Percentiles rank a stretch among this genome's conserved stretches.
Evolutionary conservation across 2,797 vertebrate species (phyloP).

Genomic region (Catharus ustulatus): DNA sequence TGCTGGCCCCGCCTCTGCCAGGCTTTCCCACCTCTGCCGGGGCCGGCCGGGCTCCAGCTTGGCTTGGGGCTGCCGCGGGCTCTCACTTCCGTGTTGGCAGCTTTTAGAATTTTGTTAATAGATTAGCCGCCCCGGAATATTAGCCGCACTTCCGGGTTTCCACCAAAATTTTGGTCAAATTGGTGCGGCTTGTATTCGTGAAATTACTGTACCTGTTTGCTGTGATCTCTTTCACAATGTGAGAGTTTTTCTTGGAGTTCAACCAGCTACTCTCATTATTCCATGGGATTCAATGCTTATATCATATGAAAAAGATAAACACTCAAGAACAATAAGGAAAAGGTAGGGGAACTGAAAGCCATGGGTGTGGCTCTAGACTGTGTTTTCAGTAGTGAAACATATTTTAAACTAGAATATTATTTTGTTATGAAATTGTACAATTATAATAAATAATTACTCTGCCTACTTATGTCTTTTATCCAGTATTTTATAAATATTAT

Average conservation of each 20-base stretch:
- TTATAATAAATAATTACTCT: background rate
- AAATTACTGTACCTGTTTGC: background rate
- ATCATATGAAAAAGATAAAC: background rate
- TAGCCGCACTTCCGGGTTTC: too few species aligned
- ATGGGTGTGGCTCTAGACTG: background rate
- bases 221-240: background rate
- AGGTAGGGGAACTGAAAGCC: background rate
- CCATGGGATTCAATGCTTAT: background rate
- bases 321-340: rapidly evolving
- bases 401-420: background rate
- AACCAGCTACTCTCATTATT: background rate
- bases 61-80: too few species aligned
- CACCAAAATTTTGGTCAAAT: too few species aligned
- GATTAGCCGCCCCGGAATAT: too few species aligned
- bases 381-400: background rate
- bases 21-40: too few species aligned
- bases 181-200: too few species aligned
- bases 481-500: background rate
- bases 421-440: background rate
- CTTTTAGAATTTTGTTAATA: too few species aligned
- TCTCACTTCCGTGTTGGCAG: too few species aligned
- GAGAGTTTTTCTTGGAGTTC: background rate
- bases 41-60: too few species aligned
- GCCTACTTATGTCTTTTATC: background rate
- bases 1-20: too few species aligned